Base-by-base conservation (phyloP, 1,140 invertebrate species). In the Drosophila sturtevanti region DNA sequence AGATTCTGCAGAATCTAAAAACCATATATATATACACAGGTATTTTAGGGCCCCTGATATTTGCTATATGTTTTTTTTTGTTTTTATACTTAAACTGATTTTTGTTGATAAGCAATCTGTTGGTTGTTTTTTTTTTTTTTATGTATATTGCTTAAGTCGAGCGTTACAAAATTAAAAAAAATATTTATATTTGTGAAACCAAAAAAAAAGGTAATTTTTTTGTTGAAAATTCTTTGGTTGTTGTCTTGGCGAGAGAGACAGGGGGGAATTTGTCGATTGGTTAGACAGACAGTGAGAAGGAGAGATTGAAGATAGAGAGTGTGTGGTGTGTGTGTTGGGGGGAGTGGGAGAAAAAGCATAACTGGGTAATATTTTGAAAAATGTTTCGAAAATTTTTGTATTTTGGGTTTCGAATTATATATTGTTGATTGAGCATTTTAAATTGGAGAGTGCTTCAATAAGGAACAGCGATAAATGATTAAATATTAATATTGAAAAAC, bases 1-100 rank as follows among this genome's bases (percentile, higher is more conserved):
- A 97, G 96, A 95, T 97, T 97, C 96, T 97, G 96, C 96, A 97
- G 97, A 96, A 97, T 97, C 97, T 97, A 97, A 95, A 90, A 91
- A 90, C 91, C 86, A 91, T 91, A 91, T 81, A 90, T 81, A 89
- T 90, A 91, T 86, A 90, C 74, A 89, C 77, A 89, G 72, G 84
- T 89, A 89, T 84, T 89, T 79, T 81, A 91, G 81, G 81, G 41
- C 41, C 90, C 90, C 90, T 87, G 76, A 84, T 89, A 70, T 77
- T 79, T 66, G 55, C 81, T 77, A 81, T 35, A 52, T 54, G 68
- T 81, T 64, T 70, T 71, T 72, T 60, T 44, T 64, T 71, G 59
- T 74, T 69, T 63, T 68, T 77, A 16, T n/a, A 66, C 63, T 69
- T 68, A 55, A 74, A 75, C 70, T 74, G 70, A 73, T 74, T 72